These are phyloP conservation scores for Hassar affinis DNA, from an alignment of 2,113 vertebrate species.

Conservation along the genomic window DNA sequence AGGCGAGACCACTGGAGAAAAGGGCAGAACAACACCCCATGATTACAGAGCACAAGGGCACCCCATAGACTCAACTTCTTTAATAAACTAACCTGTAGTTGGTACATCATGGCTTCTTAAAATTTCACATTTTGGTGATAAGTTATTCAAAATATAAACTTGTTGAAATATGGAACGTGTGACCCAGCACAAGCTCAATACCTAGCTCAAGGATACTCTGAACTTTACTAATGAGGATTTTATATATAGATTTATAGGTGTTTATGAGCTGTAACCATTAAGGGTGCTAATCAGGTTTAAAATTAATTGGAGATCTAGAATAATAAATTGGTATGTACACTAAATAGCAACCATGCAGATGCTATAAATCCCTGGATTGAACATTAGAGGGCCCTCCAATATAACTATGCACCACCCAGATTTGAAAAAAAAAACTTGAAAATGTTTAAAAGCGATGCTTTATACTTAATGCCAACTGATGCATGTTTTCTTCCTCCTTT, in stretches of 20 bases:
- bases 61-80: constrained; percentile 60
- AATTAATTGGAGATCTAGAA: neutral
- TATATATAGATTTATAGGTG: neutral
- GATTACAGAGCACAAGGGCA: constrained; percentile 65
- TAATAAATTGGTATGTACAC: neutral
- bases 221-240: constrained; percentile 9
- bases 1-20: constrained; percentile 64
- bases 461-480: constrained; percentile 27
- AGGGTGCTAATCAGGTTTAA: neutral
- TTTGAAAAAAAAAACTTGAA: constrained; percentile 6
- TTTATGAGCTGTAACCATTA: neutral
- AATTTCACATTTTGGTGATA: constrained; percentile 42
- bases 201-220: constrained; percentile 36
- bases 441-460: constrained; percentile 27
- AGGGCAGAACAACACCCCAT: constrained; percentile 68
- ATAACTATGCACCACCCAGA: constrained; percentile 56
- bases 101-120: constrained; percentile 41
- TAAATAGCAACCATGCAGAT: neutral
- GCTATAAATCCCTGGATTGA: constrained; percentile 6
- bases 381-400: constrained; percentile 72
- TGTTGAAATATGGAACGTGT: constrained; percentile 29
- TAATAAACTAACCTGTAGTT: constrained; percentile 49
- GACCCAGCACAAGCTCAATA: constrained; percentile 23
- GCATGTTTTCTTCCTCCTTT: constrained; percentile 5
- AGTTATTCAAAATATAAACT: constrained; percentile 57